Evolutionary conservation across 2,888 invertebrate species (phyloP).

Genomic region (Phyto melanocephala): DNA sequence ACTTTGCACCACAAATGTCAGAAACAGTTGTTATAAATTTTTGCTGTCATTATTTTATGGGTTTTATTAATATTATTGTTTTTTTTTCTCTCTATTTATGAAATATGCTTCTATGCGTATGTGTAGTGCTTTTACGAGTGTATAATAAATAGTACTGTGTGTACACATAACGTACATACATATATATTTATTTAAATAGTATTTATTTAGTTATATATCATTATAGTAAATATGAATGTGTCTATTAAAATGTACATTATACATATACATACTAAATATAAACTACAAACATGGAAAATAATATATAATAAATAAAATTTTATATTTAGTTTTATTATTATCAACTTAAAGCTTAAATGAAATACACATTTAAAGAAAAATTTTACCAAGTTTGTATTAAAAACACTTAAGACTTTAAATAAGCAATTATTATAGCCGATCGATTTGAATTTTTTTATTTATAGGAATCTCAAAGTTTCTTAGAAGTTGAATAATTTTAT

Average conservation of each 20-base stretch:
- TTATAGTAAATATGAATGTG: too few species aligned
- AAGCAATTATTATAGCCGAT: too few species aligned
- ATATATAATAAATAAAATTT: too few species aligned
- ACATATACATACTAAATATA: too few species aligned
- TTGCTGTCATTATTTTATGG: conserved; percentile 36
- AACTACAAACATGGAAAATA: too few species aligned
- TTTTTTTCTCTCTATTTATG: neutral
- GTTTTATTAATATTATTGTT: neutral
- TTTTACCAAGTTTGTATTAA: too few species aligned
- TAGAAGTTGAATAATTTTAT: too few species aligned
- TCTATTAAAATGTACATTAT: too few species aligned
- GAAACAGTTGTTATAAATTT: conserved; percentile 37
- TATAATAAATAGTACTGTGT: neutral
- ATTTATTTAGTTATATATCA: too few species aligned
- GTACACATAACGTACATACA: neutral
- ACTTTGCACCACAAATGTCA: conserved; percentile 39
- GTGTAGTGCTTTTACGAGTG: neutral
- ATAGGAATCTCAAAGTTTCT: too few species aligned
- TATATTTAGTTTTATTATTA: neutral
- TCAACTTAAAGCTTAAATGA: neutral
- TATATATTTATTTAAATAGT: neutral
- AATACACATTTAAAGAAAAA: neutral
- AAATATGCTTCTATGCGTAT: too few species aligned
- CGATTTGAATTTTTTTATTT: neutral
- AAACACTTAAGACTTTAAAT: too few species aligned